phyloP scores from a whole-genome alignment of 2,113 vertebrate genomes.

The Oenanthe oenanthe region DNA sequence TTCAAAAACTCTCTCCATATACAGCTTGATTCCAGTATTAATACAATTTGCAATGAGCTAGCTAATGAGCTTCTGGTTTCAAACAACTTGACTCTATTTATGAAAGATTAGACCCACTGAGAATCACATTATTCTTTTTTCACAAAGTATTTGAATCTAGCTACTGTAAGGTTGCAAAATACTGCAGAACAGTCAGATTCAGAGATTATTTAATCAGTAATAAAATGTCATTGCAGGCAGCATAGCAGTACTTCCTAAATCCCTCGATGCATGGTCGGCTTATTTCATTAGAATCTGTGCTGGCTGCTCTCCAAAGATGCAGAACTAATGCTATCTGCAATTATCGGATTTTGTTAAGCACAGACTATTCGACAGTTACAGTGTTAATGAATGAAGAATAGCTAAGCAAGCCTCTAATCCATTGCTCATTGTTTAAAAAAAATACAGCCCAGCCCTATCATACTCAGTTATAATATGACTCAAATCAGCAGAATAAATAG shows the following conservation, averaged over 20 bases:
- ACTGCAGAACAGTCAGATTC: constrained; percentile 50
- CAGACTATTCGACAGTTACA: constrained; percentile 23
- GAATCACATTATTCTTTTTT: constrained; percentile 31
- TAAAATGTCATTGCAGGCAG: constrained; percentile 54
- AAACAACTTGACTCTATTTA: constrained; percentile 65
- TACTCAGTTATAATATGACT: not conserved
- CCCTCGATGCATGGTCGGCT: constrained; percentile 25
- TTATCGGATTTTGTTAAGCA: constrained; percentile 53
- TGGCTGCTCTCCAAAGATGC: constrained; percentile 69
- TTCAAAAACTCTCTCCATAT: not conserved
- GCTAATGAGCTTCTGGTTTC: constrained; percentile 64
- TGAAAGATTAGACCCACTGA: constrained; percentile 45
- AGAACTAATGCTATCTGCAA: constrained; percentile 47
- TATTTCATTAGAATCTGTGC: constrained; percentile 71
- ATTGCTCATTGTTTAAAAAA: not conserved
- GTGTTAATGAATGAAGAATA: constrained; percentile 44
- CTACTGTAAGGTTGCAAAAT: constrained; percentile 40
- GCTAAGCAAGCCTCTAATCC: not conserved
- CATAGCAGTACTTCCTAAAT: constrained; percentile 62
- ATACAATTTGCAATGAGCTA: not conserved
- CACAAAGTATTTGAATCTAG: constrained; percentile 29
- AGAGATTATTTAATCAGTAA: constrained; percentile 67
- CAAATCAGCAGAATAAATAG: constrained; percentile 5
- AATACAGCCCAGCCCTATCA: not conserved
- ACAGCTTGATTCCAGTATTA: not conserved